A percentile compares a stretch with the other conserved stretches of the same genome.
These are phyloP conservation scores for Theretra japonica DNA, from an alignment of 2,888 invertebrate genomes.

Conservation along the genomic window DNA sequence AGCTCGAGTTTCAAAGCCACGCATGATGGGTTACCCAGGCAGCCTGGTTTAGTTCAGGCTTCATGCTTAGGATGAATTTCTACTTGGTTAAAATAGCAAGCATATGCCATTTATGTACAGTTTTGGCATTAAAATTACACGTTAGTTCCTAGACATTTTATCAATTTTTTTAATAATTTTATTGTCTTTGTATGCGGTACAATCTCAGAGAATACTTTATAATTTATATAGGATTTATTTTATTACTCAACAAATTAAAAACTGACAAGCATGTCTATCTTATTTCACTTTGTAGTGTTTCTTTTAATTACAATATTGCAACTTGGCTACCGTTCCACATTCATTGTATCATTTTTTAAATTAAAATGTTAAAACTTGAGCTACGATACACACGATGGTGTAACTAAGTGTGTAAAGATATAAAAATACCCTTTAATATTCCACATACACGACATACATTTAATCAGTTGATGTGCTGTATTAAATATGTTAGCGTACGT, in stretches of 20 bases:
- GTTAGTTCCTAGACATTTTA: not conserved
- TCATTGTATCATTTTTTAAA: not conserved
- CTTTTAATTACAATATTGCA: too few relatives aligned
- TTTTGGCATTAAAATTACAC: not conserved
- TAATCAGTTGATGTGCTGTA: constrained; percentile 41
- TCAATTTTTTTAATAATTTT: not conserved
- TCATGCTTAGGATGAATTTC: not conserved
- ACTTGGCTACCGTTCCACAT: too few relatives aligned
- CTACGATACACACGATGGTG: constrained; percentile 13
- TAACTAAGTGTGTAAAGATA: constrained; percentile 7
- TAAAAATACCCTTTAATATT: constrained; percentile 23
- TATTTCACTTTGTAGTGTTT: too few relatives aligned
- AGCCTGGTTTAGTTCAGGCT: not conserved
- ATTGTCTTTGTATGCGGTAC: not conserved
- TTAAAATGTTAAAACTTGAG: constrained; percentile 1
- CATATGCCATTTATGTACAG: constrained; percentile 12
- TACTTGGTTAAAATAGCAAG: constrained; percentile 8
- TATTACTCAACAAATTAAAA: too few relatives aligned
- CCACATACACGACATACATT: constrained; percentile 38
- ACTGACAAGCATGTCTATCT: too few relatives aligned
- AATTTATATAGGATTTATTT: too few relatives aligned
- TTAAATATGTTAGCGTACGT: constrained; percentile 40
- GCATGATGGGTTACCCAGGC: not conserved
- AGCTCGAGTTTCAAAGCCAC: constrained; percentile 22
- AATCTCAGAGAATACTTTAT: not conserved